Base-by-base conservation (phyloP, 2,888 invertebrate species). In the Drosophila nigricruria region DNA sequence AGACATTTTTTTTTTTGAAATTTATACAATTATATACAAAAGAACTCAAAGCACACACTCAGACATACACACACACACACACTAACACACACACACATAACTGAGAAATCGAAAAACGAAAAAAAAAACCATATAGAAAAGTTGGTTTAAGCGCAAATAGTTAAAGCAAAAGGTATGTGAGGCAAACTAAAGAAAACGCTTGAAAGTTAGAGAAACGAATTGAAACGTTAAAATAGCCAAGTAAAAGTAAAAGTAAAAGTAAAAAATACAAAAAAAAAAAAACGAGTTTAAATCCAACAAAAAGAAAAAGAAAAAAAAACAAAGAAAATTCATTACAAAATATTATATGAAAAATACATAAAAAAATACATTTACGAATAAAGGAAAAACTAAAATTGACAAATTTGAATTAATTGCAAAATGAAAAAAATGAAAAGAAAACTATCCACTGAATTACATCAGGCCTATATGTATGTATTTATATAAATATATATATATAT, bases 1-100 rank as follows among this genome's bases (percentile, higher is more conserved):
- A 70, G 70, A 85, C 74, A 52, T 70, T 65, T 76, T 82, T 82
- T 81, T 81, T 81, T 81, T 72, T 66, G 57, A 81, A 72, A 81
- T 76, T 81, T 82, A 72, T 70, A 82, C 82, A 84, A 70, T 56
- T 81, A 78, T 65, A 79, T 76, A 71, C 76, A 79, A 54, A 40
- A 61, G 38, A 63, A 66, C 53, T 57, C 36, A 61, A 40, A 10
- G 16, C n/a, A 64, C 52, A 66, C 34, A 63, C 9, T 45, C 27
- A 66, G 30, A 53, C 42, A 67, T n/a, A 65, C 6, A 61, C 36
- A 56, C 47, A 62, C 12, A 54, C 43, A 42, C 43, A 63, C 14
- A 42, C 27, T 0, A 50, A 45, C 27, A 56, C 30, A 20, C 27
- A 53, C 5, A 66, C 10, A 64, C 36, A 53, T 18, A 71, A 65